Conservation (phyloP, 2,888 invertebrate genomes). For the Pyrochroa serraticornis region DNA sequence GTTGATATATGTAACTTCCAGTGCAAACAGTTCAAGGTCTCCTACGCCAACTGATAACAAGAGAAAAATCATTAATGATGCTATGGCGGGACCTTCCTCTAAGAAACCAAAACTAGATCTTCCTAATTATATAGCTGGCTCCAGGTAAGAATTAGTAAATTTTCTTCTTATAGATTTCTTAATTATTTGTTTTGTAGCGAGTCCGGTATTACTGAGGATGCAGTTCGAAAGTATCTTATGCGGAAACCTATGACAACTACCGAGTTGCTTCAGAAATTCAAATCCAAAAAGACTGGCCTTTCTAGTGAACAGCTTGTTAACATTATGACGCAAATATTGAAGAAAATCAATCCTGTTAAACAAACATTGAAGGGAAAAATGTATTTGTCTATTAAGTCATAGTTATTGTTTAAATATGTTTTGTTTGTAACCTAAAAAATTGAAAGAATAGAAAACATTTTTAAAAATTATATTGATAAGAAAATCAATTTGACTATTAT, state of each 20-base stretch:
- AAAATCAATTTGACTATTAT: too few relatives aligned
- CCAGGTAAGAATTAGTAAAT: slow-evolving; percentile 50
- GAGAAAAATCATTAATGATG: slow-evolving; percentile 55
- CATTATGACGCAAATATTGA: slow-evolving; percentile 92
- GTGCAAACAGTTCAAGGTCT: slow-evolving; percentile 63
- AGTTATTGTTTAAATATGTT: slow-evolving; percentile 34
- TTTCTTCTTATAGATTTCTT: slow-evolving; percentile 7
- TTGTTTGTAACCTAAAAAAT: neutral
- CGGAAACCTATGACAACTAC: slow-evolving; percentile 98
- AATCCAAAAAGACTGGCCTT: slow-evolving; percentile 89
- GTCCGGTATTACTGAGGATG: slow-evolving; percentile 92
- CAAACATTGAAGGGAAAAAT: slow-evolving; percentile 92
- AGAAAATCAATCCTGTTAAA: slow-evolving; percentile 91
- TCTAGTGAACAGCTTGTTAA: slow-evolving; percentile 90
- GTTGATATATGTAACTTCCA: slow-evolving; percentile 38
- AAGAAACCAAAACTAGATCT: slow-evolving; percentile 65
- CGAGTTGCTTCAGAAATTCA: slow-evolving; percentile 93
- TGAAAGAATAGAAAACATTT: neutral
- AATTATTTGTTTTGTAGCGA: slow-evolving; percentile 64
- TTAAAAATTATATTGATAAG: too few relatives aligned
- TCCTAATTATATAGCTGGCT: slow-evolving; percentile 59
- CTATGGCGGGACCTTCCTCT: slow-evolving; percentile 58
- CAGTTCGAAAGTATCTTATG: slow-evolving; percentile 90
- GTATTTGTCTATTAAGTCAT: slow-evolving; percentile 86
- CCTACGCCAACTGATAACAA: slow-evolving; percentile 60